Evolutionary conservation across 1,140 invertebrate genomes (phyloP), one percentile per base, ranked within the genome.

Genomic region (Diorhabda elongata): DNA sequence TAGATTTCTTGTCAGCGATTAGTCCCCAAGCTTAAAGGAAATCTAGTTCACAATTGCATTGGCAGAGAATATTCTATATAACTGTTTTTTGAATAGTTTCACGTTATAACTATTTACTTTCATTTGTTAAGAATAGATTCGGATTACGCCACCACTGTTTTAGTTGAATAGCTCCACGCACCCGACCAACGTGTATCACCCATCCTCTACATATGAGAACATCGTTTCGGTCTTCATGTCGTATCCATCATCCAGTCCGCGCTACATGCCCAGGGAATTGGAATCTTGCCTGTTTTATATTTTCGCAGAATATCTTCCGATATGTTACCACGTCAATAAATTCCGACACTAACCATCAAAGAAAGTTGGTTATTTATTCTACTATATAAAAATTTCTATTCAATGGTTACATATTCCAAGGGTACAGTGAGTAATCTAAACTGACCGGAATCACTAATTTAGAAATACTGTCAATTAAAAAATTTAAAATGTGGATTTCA

Each of bases 231-330:
- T 45, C 42, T 41, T 45, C 65, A 66, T 58, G 57, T 66, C 43
- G 58, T 66, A 66, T 66, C 44, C 58, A 66, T 66, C 65, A 64
- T 64, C 63, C 44, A 64, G 63, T 64, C 63, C 63, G 41, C 9
- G 44, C 26, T 41, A 64, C 63, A 64, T 64, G 63, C 45, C 7
- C 42, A 57, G 44, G 42, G 63, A 64, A 64, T 64, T 64, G 63
- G 63, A 64, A 64, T 64, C 63, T 47, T 47, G 63, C 44, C 63
- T 64, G 63, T 47, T 64, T 64, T 64, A 64, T 64, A 64, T 64
- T 64, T 64, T 64, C 63, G 11, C 63, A 41, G 63, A 64, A 64
- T 64, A 64, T 62, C 61, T 62, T 62, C 61, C 61, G 61, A 62
- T 62, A 62, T 62, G 61, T 62, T 62, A 62, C 61, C 61, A n/a